Percentiles rank a stretch among this genome's conserved stretches.
Conservation (phyloP, 2,797 vertebrate genomes). For the Neosilurus mollespiculum region DNA sequence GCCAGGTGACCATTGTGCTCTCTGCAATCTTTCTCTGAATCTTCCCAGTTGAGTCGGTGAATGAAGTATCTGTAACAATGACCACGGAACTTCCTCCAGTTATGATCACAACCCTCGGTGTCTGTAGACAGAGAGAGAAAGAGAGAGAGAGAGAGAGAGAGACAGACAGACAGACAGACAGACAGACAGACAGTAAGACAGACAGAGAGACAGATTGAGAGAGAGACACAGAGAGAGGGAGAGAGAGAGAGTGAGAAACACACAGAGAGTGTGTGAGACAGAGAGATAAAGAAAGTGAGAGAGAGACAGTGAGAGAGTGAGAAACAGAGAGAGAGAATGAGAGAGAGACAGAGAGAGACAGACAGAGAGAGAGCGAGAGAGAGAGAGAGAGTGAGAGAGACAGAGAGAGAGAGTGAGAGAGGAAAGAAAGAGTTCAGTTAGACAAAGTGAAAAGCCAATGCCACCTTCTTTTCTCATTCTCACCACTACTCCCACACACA, state of each 20-base stretch:
- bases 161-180: not conserved
- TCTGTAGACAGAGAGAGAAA: slow-evolving; percentile 39
- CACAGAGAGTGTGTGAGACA: too few relatives aligned
- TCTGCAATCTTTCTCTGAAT: slow-evolving; percentile 90
- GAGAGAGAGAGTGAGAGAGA: not conserved
- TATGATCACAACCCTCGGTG: slow-evolving; percentile 72
- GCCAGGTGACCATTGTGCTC: slow-evolving; percentile 88
- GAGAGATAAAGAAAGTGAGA: too few relatives aligned
- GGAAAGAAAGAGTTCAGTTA: not conserved
- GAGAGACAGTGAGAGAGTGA: too few relatives aligned
- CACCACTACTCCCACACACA: slow-evolving; percentile 1
- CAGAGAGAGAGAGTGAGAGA: too few relatives aligned
- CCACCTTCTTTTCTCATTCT: slow-evolving; percentile 31
- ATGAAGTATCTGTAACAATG: slow-evolving; percentile 93
- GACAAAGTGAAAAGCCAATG: not conserved
- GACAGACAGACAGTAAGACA: too few relatives aligned
- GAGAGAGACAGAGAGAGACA: too few relatives aligned
- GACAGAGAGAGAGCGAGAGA: slow-evolving; percentile 32
- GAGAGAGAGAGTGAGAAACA: too few relatives aligned
- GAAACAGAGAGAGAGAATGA: too few relatives aligned
- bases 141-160: not conserved
- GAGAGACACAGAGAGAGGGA: too few relatives aligned
- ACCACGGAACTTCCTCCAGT: slow-evolving; percentile 96
- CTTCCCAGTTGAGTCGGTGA: slow-evolving; percentile 91
- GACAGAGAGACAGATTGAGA: too few relatives aligned